Conservation (phyloP, 2,113 vertebrate genomes). For the Geothlypis trichas region DNA sequence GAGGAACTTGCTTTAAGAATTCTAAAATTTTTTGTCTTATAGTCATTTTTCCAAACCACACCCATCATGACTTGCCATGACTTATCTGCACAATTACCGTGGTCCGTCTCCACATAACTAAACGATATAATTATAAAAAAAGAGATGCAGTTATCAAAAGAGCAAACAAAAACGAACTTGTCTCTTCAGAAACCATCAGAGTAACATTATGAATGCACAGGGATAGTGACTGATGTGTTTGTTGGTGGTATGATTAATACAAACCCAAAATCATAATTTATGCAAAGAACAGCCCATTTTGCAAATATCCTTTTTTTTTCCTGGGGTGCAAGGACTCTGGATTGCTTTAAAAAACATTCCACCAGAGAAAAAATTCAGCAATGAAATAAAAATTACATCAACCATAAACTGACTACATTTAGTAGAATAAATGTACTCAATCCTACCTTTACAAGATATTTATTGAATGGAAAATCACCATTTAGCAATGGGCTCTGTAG, state of each 20-base stretch:
- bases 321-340: neutral
- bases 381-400: conserved; percentile 14
- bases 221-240: neutral
- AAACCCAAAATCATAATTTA: neutral
- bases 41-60: neutral
- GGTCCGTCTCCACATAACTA: neutral
- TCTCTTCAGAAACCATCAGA: neutral
- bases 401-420: conserved; percentile 29
- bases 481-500: neutral
- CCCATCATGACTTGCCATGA: neutral
- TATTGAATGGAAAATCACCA: conserved; percentile 45
- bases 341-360: neutral
- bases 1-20: neutral
- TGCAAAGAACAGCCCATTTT: neutral
- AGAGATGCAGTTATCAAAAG: neutral
- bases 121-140: neutral
- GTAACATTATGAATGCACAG: neutral
- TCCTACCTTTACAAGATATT: conserved; percentile 5
- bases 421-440: conserved; percentile 33
- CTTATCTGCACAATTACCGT: neutral
- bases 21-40: neutral
- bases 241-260: neutral
- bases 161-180: neutral
- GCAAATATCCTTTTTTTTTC: neutral
- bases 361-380: conserved; percentile 1